Evolutionary conservation across 2,797 vertebrate genomes (phyloP), one percentile per base, ranked within the genome.

Genomic region (Darevskia nairensis): DNA sequence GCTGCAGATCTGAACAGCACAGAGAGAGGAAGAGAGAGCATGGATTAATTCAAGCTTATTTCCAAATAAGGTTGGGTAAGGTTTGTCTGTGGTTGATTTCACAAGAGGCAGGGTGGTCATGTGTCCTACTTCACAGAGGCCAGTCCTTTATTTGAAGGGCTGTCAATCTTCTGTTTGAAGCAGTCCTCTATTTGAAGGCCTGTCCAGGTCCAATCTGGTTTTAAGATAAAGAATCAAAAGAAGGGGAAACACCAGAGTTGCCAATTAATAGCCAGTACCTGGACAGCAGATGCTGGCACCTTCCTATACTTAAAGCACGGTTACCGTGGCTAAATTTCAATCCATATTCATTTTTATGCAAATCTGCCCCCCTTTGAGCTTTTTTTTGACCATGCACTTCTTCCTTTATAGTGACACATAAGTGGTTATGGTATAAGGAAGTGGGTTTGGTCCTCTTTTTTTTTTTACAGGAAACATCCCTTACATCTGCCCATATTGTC

Each of bases 41-140:
- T 80, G 29, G 44, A 81, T 75, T 89, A 81, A 66, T 85, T 68
- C 32, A 81, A 81, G 71, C 61, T 76, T 41, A 41, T 80, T 76
- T 39, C 27, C 29, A 81, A 74, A 66, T 35, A 74, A 64, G 21
- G 7, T 50, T 85, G 44, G 44, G n/a, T 35, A 85, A 55, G 13
- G 35, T n/a, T 81, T 23, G n/a, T 68, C 78, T 68, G 9, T 66
- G 61, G 10, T 21, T 85, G 27, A 74, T 39, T 85, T 88, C 29
- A 64, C 35, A 64, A 85, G 29, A 61, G 74, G 15, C n/a, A 32
- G 29, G 29, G 35, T 39, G 72, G 15, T 32, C 32, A 74, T 39
- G 72, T 72, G 32, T 35, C 19, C 35, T 23, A 21, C 72, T 39
- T 74, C 72, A 39, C 72, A 81, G 66, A 44, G 46, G 29, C 8